Conservation (phyloP, 2,888 invertebrate species). For the Spodoptera picta region DNA sequence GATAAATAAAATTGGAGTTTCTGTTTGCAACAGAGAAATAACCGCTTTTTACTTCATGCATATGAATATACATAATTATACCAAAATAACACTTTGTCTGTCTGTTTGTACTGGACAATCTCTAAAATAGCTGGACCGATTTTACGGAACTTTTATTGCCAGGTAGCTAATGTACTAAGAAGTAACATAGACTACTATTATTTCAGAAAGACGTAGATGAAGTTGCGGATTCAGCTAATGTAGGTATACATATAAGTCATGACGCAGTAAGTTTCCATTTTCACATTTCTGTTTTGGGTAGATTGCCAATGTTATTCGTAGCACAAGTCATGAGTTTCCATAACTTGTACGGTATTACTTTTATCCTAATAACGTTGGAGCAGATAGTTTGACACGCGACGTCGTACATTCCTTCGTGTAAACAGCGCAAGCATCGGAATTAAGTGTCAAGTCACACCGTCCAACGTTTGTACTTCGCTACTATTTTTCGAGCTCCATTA, state of each 20-base stretch:
- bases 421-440: slow-evolving; percentile 63
- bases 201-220: too few species aligned
- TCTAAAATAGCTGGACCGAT: too few species aligned
- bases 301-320: slow-evolving; percentile 12
- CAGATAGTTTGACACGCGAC: slow-evolving; percentile 25
- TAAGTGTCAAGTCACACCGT: slow-evolving; percentile 70
- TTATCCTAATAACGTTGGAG: slow-evolving; percentile 28
- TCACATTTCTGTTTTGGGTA: neutral
- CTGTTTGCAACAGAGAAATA: too few species aligned
- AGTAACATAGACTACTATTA: too few species aligned
- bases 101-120: too few species aligned
- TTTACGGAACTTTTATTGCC: too few species aligned
- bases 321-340: slow-evolving; percentile 6
- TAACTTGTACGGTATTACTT: slow-evolving; percentile 17
- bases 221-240: neutral
- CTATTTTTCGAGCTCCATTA: slow-evolving; percentile 65
- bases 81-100: too few species aligned
- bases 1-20: too few species aligned
- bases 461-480: slow-evolving; percentile 62
- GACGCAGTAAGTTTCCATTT: slow-evolving; percentile 12
- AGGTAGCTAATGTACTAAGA: too few species aligned
- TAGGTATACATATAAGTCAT: neutral
- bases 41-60: too few species aligned
- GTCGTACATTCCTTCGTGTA: slow-evolving; percentile 43
- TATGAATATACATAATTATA: too few species aligned